Evolutionary conservation across 2,888 invertebrate species (phyloP).

Genomic region (Alentia gelatinosa): DNA sequence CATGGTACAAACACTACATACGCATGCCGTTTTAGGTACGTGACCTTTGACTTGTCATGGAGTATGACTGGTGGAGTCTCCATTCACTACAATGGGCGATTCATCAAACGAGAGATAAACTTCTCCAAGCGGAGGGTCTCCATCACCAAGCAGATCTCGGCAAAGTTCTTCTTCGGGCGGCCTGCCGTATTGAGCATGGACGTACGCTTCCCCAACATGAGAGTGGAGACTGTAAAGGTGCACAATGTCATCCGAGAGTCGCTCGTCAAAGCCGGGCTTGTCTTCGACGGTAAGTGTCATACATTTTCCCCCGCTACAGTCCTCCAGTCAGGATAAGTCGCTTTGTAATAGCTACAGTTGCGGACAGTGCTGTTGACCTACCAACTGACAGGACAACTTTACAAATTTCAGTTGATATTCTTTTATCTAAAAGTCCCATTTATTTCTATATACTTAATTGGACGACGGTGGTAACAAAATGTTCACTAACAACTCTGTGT

Average conservation of each 20-base stretch:
- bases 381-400: too few relatives aligned
- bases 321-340: too few relatives aligned
- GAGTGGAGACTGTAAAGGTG: background rate
- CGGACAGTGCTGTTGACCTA: too few relatives aligned
- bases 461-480: too few relatives aligned
- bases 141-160: background rate
- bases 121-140: background rate
- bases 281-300: background rate
- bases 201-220: background rate
- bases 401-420: too few relatives aligned
- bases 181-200: background rate
- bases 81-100: background rate
- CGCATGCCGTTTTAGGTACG: background rate
- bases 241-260: background rate
- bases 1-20: too few relatives aligned
- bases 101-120: constrained; percentile 3
- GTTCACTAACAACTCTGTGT: too few relatives aligned
- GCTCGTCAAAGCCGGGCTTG: background rate
- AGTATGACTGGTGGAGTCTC: constrained; percentile 39
- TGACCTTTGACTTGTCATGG: constrained; percentile 32
- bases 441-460: too few relatives aligned
- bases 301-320: background rate
- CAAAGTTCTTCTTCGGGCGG: constrained; percentile 6
- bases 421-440: too few relatives aligned
- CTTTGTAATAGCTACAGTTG: too few relatives aligned